These are phyloP conservation scores for Tachina grossa DNA, from an alignment of 2,888 invertebrate genomes.

Conservation along the genomic window DNA sequence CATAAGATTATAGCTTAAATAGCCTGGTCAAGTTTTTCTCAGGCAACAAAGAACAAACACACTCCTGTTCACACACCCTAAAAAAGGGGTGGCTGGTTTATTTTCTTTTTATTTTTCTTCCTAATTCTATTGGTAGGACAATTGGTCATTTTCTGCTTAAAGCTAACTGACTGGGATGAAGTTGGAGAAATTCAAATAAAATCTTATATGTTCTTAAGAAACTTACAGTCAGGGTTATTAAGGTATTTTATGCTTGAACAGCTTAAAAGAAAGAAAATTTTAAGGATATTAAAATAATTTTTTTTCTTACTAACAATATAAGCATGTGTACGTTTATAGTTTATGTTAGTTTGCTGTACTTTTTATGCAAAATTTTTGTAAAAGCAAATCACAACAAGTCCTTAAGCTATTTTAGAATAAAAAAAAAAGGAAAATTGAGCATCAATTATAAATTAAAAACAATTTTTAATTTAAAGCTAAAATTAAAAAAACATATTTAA, in stretches of 20 bases:
- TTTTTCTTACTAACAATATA: neutral
- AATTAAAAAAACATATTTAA: constrained; percentile 5
- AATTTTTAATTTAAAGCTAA: constrained; percentile 58
- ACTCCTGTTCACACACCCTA: neutral
- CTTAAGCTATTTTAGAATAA: constrained; percentile 48
- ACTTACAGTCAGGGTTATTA: constrained; percentile 71
- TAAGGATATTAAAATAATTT: constrained; percentile 69
- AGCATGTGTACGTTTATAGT: constrained; percentile 14
- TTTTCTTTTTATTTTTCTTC: neutral
- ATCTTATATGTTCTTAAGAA: constrained; percentile 67
- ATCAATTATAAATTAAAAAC: constrained; percentile 69
- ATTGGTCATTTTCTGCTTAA: constrained; percentile 63
- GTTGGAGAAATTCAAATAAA: constrained; percentile 45
- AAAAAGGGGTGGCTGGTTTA: constrained; percentile 40
- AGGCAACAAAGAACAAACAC: neutral
- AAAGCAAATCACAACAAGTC: constrained; percentile 44
- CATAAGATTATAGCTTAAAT: constrained; percentile 68
- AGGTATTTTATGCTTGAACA: constrained; percentile 71
- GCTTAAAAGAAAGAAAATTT: constrained; percentile 70
- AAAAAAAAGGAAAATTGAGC: constrained; percentile 36
- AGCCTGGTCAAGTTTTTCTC: constrained; percentile 57
- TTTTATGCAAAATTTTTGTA: constrained; percentile 12
- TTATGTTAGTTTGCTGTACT: constrained; percentile 38
- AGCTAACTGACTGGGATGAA: neutral
- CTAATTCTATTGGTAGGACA: constrained; percentile 39